Conservation (phyloP, 2,888 invertebrate species). For the Polydesmus complanatus region DNA sequence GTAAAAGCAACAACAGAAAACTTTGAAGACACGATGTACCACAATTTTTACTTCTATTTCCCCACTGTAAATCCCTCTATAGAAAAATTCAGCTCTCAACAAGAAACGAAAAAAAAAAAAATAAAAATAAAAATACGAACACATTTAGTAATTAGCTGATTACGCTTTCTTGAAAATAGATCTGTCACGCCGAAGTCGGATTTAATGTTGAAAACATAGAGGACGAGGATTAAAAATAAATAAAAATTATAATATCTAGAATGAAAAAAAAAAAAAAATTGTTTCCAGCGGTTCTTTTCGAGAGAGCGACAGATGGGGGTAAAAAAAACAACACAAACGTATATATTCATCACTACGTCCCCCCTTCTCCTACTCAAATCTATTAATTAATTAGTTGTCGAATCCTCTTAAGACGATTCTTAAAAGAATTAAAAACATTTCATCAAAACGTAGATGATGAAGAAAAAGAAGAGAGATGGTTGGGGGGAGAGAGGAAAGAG, state of each 20-base stretch:
- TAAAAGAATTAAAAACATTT: not conserved
- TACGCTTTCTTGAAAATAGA: not conserved
- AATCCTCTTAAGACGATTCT: slow-evolving; percentile 3
- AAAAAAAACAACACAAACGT: not conserved
- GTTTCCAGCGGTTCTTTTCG: not conserved
- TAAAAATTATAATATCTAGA: not conserved
- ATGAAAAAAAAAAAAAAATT: not conserved
- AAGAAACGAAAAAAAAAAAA: too few relatives aligned
- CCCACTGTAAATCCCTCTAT: not conserved
- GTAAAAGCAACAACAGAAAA: not conserved
- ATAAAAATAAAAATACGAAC: not conserved
- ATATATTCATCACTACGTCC: too few relatives aligned
- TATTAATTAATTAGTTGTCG: slow-evolving; percentile 13
- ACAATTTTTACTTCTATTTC: not conserved
- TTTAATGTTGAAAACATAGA: not conserved
- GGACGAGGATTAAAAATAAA: too few relatives aligned
- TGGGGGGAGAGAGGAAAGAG: too few relatives aligned
- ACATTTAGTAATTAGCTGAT: not conserved
- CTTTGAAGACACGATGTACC: not conserved
- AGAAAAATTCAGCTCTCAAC: not conserved
- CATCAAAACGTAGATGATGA: not conserved
- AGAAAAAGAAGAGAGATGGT: not conserved
- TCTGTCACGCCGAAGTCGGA: not conserved
- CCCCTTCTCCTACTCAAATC: not conserved
- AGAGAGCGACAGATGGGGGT: not conserved